These are phyloP conservation scores for Apogon talboti DNA, from an alignment of 2,797 vertebrate species.

Conservation along the genomic window DNA sequence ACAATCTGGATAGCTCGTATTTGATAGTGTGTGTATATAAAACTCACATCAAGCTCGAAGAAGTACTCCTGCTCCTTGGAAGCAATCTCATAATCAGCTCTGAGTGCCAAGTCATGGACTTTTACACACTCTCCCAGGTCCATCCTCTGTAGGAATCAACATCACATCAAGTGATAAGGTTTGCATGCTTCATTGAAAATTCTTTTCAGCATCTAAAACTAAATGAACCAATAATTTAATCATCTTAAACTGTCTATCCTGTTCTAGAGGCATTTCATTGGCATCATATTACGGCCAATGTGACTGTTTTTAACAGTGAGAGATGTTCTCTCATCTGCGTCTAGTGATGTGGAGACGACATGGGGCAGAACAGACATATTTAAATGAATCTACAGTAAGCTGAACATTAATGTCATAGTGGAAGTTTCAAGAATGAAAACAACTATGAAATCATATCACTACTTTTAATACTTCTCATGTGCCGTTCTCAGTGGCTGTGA, in stretches of 20 bases:
- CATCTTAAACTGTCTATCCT: neutral
- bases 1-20: neutral
- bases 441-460: too few species aligned
- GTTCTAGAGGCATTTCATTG: neutral
- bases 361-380: too few species aligned
- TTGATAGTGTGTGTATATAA: neutral
- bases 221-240: too few species aligned
- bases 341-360: neutral
- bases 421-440: too few species aligned
- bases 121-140: conserved; percentile 98
- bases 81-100: conserved; percentile 98
- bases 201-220: neutral
- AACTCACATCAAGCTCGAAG: conserved; percentile 98
- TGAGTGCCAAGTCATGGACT: conserved; percentile 96
- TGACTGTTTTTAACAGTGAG: neutral
- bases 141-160: conserved; percentile 89
- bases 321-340: neutral
- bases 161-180: neutral
- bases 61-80: conserved; percentile 98
- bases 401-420: too few species aligned
- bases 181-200: neutral
- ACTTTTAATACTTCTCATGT: neutral
- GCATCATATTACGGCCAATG: neutral
- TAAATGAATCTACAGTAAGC: too few species aligned
- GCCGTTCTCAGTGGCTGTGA: neutral